Evolutionary conservation across 2,797 vertebrate genomes (phyloP), one percentile per base, ranked within the genome.

Genomic region (Ibycter americanus): DNA sequence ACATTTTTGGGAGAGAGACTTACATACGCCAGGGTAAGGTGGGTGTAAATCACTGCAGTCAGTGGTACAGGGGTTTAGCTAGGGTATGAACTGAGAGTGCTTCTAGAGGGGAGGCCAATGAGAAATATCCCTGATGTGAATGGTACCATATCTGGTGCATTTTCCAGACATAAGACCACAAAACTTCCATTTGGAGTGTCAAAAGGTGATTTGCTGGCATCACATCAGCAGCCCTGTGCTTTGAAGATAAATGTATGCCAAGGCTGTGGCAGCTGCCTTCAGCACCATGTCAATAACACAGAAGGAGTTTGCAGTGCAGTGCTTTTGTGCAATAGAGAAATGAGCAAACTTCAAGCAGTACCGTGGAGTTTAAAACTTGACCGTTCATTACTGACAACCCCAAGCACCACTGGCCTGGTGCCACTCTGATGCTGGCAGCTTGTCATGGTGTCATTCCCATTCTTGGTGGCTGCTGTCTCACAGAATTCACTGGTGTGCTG

Each of bases 131-230:
- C 95, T 93, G 32, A 67, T 90, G 65, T 68, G 54, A 82, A 56
- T 65, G 46, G 49, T 89, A 72, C 76, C 65, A 9, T 68, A 91
- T 36, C 59, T 73, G 18, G 66, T 77, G 51, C n/a, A 46, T 92
- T 95, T 95, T 82, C 54, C 42, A 76, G 72, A 36, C 12, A 18
- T 51, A 80, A 85, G 13, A 38, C 34, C 61, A 74, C 62, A 73
- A 47, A 86, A 58, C 78, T 79, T 82, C 88, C 32, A 92, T 90
- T 82, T 82, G 20, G n/a, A 36, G 22, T 47, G 88, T 76, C 83
- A 84, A 52, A 92, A 95, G 61, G 49, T 90, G 83, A 94, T 94
- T 96, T 95, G 91, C 70, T 93, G 88, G n/a, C 62, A 89, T 52
- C 47, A 76, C 19, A 40, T 79, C 70, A 90, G 66, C 55, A 79